Evolutionary conservation across 1,140 invertebrate genomes (phyloP), one percentile per base, ranked within the genome.

Genomic region (Pogonomyrmex barbatus): DNA sequence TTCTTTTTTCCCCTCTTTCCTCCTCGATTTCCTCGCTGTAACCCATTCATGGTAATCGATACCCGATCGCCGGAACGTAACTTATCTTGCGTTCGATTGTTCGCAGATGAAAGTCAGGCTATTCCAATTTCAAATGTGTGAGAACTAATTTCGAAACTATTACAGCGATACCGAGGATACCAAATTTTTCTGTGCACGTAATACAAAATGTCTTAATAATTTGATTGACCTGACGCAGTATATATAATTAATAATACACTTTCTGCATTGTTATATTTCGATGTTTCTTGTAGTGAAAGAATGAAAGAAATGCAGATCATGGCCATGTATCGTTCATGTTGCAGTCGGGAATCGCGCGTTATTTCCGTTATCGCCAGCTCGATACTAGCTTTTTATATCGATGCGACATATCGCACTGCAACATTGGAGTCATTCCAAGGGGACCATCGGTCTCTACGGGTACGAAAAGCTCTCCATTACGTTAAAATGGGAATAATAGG

Each of bases 1-100:
- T 52, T 24, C 24, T 24, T 83, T 45, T 68, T 83, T 81, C 45
- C 50, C 42, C 56, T 78, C 52, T 75, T 89, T 65, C 36, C 58
- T 17, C 56, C 82, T 68, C 86, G 33, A 73, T 56, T 82, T 82
- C 30, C 60, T 73, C 85, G 45, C 77, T 60, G 85, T 79, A 68
- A 36, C 63, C 79, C 67, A 76, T 89, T 79, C 63, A 67, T 42
- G 79, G 88, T 85, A 89, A 89, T 89, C 88, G 88, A 89, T 89
- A 89, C 47, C 58, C 85, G 65, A 89, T 89, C 86, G 84, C 78
- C 85, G 67, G 83, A 73, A 89, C 86, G 88, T 89, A 89, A 89
- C 73, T 88, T 56, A 60, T 56, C 30, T 73, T 39, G 68, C 24
- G 14, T 39, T 30, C 52, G 33, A 83, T 75, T 83, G 68, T 50